A percentile compares a stretch with the other conserved stretches of the same genome.
Evolutionary conservation across 2,888 invertebrate species (phyloP).

Genomic region (Aleiodes leptofemur): DNA sequence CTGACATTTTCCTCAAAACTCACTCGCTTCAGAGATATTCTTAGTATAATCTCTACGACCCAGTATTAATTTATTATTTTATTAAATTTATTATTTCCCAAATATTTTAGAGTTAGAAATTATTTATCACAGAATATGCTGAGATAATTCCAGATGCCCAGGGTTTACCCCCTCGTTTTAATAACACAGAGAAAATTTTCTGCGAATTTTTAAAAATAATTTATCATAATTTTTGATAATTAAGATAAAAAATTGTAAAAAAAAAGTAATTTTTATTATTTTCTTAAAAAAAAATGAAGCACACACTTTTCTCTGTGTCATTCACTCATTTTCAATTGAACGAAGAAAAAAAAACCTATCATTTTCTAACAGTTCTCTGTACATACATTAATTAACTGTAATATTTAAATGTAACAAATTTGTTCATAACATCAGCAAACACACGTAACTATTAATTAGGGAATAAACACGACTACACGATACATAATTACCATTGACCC

Average conservation of each 20-base stretch:
- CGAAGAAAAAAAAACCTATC: background rate
- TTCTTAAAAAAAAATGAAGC: background rate
- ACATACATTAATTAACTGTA: constrained; percentile 19
- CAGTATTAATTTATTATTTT: constrained; percentile 17
- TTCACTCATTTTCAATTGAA: background rate
- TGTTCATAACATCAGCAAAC: constrained; percentile 7
- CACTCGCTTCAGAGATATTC: no score
- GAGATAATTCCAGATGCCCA: constrained; percentile 65
- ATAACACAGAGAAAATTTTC: constrained; percentile 25
- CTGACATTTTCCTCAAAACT: no score
- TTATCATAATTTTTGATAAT: background rate
- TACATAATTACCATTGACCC: background rate
- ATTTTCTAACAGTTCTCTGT: constrained; percentile 19
- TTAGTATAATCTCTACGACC: no score
- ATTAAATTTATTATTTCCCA: constrained; percentile 10
- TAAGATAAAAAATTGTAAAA: background rate
- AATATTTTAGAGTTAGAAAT: background rate
- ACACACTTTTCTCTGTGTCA: constrained; percentile 18
- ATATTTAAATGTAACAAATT: constrained; percentile 3
- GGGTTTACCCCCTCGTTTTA: constrained; percentile 65
- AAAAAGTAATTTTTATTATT: background rate
- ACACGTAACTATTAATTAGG: constrained; percentile 6
- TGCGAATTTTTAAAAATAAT: constrained; percentile 1
- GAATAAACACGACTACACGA: constrained; percentile 6
- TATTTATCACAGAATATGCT: constrained; percentile 5